A percentile compares a stretch with the other conserved stretches of the same genome.
Conservation (phyloP, 2,888 invertebrate genomes). For the Plusia festucae region DNA sequence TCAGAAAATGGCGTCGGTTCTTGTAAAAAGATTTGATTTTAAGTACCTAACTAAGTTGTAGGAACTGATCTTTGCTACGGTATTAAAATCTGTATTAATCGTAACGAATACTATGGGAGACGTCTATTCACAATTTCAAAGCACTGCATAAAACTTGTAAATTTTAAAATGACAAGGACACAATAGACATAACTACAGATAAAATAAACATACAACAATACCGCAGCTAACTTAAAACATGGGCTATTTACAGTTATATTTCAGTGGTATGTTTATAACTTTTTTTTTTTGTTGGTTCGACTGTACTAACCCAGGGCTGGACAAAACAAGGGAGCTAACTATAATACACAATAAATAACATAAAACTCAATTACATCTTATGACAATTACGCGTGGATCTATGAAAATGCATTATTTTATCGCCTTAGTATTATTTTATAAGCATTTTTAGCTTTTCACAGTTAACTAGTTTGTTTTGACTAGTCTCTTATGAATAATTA, state of each 20-base stretch:
- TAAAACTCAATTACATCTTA: conserved; percentile 61
- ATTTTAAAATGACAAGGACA: background rate
- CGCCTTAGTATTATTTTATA: conserved; percentile 13
- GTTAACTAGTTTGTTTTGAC: conserved; percentile 37
- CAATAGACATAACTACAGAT: background rate
- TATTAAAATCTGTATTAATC: conserved; percentile 29
- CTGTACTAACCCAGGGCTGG: conserved; percentile 26
- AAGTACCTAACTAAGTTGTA: conserved; percentile 39
- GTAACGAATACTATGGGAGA: background rate
- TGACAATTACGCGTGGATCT: conserved; percentile 62
- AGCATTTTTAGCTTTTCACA: conserved; percentile 18
- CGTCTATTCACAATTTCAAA: conserved; percentile 3
- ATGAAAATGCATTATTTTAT: conserved; percentile 60
- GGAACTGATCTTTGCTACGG: conserved; percentile 54
- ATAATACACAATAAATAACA: conserved; percentile 59
- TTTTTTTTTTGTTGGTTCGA: background rate
- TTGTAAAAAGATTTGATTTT: conserved; percentile 32
- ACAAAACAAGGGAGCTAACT: conserved; percentile 38
- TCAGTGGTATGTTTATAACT: conserved; percentile 12
- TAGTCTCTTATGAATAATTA: conserved; percentile 23
- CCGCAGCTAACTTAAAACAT: conserved; percentile 35
- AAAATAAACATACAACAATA: conserved; percentile 15
- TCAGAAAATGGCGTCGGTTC: conserved; percentile 20
- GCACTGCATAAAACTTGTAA: conserved; percentile 1
- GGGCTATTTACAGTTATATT: conserved; percentile 17